Percentiles rank a stretch among this genome's conserved stretches.
These are phyloP conservation scores for Rhinichthys klamathensis DNA, from an alignment of 2,113 vertebrate genomes.

Conservation along the genomic window DNA sequence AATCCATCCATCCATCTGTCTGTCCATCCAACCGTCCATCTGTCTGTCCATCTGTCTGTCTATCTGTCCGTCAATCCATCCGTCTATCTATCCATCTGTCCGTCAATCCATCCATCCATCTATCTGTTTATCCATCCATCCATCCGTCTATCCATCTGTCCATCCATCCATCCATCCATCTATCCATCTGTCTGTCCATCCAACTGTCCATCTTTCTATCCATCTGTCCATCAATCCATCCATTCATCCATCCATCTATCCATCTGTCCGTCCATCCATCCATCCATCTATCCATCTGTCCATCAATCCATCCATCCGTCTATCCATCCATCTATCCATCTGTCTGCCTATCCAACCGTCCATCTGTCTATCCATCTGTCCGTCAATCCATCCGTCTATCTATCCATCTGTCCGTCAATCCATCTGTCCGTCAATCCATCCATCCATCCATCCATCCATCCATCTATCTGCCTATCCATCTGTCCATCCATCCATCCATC, in stretches of 20 bases:
- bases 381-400: background rate
- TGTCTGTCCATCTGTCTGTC: fast-evolving
- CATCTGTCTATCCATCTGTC: background rate
- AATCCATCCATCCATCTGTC: fast-evolving
- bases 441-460: fast-evolving
- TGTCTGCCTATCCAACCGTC: fast-evolving
- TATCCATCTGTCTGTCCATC: background rate
- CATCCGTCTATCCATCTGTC: background rate
- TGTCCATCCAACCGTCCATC: fast-evolving
- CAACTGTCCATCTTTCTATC: background rate
- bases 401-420: fast-evolving
- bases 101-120: too few species aligned
- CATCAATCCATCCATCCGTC: too few species aligned
- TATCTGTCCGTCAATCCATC: too few species aligned
- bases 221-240: fast-evolving
- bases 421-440: background rate
- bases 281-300: too few species aligned
- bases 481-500: fast-evolving
- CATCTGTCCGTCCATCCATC: background rate
- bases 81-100: fast-evolving
- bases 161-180: too few species aligned
- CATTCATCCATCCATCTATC: background rate
- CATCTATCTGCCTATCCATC: too few species aligned
- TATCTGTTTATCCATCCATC: background rate
- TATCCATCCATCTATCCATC: too few species aligned